A percentile compares a stretch with the other conserved stretches of the same genome.
Conservation (phyloP, 1,140 invertebrate species). For the Aphelinus atriplicis region DNA sequence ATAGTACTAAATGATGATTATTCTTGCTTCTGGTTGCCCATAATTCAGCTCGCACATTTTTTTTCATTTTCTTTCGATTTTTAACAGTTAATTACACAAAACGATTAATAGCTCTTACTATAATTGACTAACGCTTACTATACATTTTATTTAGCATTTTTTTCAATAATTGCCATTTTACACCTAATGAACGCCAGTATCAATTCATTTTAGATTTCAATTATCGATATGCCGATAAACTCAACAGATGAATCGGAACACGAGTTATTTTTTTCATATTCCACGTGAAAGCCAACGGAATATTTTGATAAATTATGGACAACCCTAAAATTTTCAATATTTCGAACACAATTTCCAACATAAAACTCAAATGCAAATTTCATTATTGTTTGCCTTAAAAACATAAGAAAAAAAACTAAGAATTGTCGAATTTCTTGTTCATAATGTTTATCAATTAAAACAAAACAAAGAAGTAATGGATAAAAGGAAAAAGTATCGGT, state of each 20-base stretch:
- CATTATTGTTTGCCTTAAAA: constrained; percentile 11
- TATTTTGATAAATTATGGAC: constrained; percentile 62
- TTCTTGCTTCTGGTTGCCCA: constrained; percentile 61
- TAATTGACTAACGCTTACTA: constrained; percentile 65
- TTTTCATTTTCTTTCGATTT: constrained; percentile 30
- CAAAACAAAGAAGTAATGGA: constrained; percentile 26
- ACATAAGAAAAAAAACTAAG: constrained; percentile 46
- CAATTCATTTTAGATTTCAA: constrained; percentile 27
- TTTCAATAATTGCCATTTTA: constrained; percentile 29
- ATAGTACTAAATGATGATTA: constrained; percentile 62
- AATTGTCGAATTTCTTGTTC: constrained; percentile 47
- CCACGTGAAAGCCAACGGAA: constrained; percentile 27
- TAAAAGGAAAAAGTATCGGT: constrained; percentile 23
- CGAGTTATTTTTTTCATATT: constrained; percentile 6
- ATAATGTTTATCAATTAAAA: constrained; percentile 20
- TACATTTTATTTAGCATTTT: constrained; percentile 50
- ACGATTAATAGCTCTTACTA: constrained; percentile 58
- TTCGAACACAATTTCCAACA: constrained; percentile 27
- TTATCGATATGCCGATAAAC: constrained; percentile 44
- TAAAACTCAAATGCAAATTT: constrained; percentile 25
- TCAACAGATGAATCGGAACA: constrained; percentile 39
- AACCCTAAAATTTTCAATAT: constrained; percentile 57
- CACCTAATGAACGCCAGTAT: constrained; percentile 36
- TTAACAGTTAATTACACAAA: constrained; percentile 53
- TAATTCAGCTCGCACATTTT: constrained; percentile 54